These are phyloP conservation scores for Hermaeophaga mercurialis DNA, from an alignment of 2,888 invertebrate species.

Conservation along the genomic window DNA sequence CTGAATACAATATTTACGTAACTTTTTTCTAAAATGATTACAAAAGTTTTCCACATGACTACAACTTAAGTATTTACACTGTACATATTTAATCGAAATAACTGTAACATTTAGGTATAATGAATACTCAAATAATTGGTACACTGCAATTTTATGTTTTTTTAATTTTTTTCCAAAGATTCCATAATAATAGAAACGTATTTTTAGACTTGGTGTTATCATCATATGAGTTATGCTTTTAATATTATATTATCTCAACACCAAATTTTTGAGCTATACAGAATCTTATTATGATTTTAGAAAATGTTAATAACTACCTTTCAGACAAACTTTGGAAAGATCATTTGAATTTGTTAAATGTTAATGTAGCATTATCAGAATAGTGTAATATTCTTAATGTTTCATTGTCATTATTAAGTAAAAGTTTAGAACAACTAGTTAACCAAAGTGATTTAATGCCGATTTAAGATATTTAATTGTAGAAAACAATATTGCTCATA, in stretches of 20 bases:
- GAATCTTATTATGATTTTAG: slow-evolving; percentile 10
- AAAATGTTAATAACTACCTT: slow-evolving; percentile 1
- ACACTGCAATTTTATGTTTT: no score
- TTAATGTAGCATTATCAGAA: background rate
- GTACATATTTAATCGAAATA: no score
- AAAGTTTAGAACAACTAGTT: background rate
- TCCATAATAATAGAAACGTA: background rate
- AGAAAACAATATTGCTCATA: background rate
- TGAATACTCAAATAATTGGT: no score
- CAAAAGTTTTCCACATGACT: no score
- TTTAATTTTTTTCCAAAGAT: background rate
- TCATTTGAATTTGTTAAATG: background rate
- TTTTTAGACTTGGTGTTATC: slow-evolving; percentile 5
- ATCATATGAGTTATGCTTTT: background rate
- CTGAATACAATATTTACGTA: no score
- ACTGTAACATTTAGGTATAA: no score
- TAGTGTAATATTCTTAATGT: background rate
- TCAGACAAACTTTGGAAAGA: no score
- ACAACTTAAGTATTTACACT: no score
- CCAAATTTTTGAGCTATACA: slow-evolving; percentile 1
- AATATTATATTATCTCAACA: no score
- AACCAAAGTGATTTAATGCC: slow-evolving; percentile 1
- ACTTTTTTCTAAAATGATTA: no score
- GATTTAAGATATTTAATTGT: slow-evolving; percentile 1
- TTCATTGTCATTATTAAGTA: background rate